A percentile compares a stretch with the other conserved stretches of the same genome.
Evolutionary conservation across 2,888 invertebrate species (phyloP).

Genomic region (Linyphia triangularis): DNA sequence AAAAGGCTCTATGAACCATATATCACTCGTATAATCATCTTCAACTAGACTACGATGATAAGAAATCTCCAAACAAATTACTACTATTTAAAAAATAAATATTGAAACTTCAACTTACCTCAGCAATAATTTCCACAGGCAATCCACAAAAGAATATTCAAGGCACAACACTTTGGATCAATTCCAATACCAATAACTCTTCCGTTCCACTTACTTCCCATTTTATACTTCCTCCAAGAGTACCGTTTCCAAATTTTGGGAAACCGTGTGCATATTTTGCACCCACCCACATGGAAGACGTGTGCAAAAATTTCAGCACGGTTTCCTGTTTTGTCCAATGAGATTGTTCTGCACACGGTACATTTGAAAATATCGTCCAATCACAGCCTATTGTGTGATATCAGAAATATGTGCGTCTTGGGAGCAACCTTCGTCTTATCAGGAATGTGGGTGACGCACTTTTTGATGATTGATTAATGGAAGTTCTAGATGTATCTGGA

Average conservation of each 20-base stretch:
- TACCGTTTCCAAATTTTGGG: background rate
- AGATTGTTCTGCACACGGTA: background rate
- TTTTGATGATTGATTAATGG: background rate
- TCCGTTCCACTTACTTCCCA: background rate
- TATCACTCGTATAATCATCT: too few relatives aligned
- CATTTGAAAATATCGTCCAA: background rate
- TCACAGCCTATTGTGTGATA: background rate
- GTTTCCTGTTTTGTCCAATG: background rate
- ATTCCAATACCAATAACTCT: background rate
- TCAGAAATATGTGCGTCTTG: background rate
- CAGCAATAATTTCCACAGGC: background rate
- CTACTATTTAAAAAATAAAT: too few relatives aligned
- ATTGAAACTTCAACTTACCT: too few relatives aligned
- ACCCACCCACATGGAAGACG: background rate
- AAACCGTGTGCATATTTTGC: slow-evolving; percentile 23
- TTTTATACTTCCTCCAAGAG: background rate
- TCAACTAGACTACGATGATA: too few relatives aligned
- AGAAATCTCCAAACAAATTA: too few relatives aligned
- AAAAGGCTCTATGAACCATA: too few relatives aligned
- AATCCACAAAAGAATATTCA: background rate
- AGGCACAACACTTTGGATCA: background rate
- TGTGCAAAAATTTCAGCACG: slow-evolving; percentile 21
- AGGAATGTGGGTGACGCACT: background rate
- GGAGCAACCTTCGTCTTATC: background rate
- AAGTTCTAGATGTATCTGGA: background rate